These are phyloP conservation scores for Tapera naevia DNA, from an alignment of 2,797 vertebrate genomes.

Conservation along the genomic window DNA sequence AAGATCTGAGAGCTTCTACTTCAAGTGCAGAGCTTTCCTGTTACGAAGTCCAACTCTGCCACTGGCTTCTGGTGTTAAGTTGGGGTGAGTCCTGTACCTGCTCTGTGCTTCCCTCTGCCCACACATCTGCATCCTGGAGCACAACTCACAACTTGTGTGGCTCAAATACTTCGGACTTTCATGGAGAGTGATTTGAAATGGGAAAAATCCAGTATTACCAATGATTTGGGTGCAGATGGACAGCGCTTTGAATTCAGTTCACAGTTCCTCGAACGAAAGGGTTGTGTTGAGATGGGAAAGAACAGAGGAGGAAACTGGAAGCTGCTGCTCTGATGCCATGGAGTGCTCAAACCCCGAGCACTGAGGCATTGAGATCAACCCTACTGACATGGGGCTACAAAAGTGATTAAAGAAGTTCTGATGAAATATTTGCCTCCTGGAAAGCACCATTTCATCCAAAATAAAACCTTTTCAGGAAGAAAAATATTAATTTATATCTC, in stretches of 20 bases:
- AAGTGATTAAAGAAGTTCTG: background rate
- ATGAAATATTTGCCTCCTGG: background rate
- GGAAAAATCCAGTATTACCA: background rate
- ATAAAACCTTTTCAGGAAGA: background rate
- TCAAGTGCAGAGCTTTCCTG: background rate
- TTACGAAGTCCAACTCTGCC: background rate
- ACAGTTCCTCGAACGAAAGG: background rate
- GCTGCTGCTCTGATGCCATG: background rate
- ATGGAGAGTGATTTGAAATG: background rate
- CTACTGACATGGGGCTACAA: background rate
- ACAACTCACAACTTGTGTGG: fast-evolving
- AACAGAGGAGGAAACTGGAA: background rate
- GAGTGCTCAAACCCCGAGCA: background rate
- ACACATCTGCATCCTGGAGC: background rate
- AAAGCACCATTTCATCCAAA: background rate
- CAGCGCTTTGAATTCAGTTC: background rate
- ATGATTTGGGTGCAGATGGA: background rate
- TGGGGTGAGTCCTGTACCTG: background rate
- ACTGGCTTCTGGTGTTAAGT: fast-evolving
- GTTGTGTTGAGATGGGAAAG: background rate
- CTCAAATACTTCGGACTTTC: background rate
- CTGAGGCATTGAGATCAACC: background rate
- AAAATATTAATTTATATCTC: background rate
- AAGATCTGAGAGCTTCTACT: background rate
- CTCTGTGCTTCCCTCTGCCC: background rate